Base-by-base conservation (phyloP, 92 coral and sea anemone genomes). In the Phenganax stokvisi region DNA sequence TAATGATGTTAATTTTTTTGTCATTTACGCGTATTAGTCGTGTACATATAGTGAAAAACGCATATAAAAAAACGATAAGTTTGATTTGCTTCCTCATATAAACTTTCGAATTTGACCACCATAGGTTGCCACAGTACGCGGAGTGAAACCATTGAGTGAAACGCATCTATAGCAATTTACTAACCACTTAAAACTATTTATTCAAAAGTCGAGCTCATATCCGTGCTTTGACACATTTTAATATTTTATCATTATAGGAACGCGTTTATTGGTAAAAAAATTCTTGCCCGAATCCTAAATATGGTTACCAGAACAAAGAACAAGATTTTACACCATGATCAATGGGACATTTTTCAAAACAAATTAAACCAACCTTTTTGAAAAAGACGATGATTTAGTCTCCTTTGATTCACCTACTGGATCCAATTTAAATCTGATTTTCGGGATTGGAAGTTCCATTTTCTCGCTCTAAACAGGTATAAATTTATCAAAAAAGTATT, bases 371-470 rank as follows among this genome's bases (percentile, higher is more conserved):
- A 56, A 87, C 89, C 65, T 63, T 71, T 87, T 87, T 54, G 80
- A 10, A 2, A 72, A 59, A 56, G 85, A 53, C 25, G 79, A 47
- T 53, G 87, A 51, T 64, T 79, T 73, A 29, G 55, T 73, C 12
- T 69, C 80, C 53, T 71, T 74, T 6, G 88, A 59, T 17, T 82
- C 68, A 2, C 78, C 81, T 29, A 65, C 72, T 30, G 93, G 90
- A 58, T 94, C 98, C 72, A 94, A 54, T 77, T 94, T 94, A 54
- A 94, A 89, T 75, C 90, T 91, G 70, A 94, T 90, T 9, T 93
- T 92, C 27, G 98, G 98, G 56, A 94, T 92, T 67, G 92, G 88
- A 70, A 81, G 85, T 16, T 88, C 82, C 13, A 88, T 25, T 64
- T 79, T 79, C 17, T 64, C 83, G 37, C 72, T 51, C 83, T 79